Evolutionary conservation across 2,797 vertebrate species (phyloP), one percentile per base, ranked within the genome.

Genomic region (Glyptemys insculpta): DNA sequence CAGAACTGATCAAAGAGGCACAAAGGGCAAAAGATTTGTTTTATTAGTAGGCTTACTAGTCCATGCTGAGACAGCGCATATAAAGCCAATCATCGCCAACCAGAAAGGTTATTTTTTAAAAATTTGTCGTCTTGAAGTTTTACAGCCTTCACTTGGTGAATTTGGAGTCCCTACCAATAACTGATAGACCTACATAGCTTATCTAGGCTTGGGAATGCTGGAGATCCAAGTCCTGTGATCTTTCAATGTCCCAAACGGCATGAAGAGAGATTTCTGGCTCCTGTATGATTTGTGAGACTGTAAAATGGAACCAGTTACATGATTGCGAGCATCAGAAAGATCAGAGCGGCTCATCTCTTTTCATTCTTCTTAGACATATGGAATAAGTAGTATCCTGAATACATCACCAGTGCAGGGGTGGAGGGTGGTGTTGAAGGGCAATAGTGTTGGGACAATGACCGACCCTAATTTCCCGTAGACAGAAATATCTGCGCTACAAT

Each of bases 91-190:
- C 1, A 1, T 68, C 93, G 92, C 92, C 81, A 93, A 92, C 81
- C 79, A 89, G 54, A 95, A 86, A 84, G 88, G 68, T 85, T 89
- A 44, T 12, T 79, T 93, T 92, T 94, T 49, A 8, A 79, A 83
- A n/a, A 83, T 89, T 21, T 83, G 91, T 91, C 49, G 78, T 85
- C 86, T 89, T 89, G 83, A 94, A 65, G 10, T 54, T 85, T 94
- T 91, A 53, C 68, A 86, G 47, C 57, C 23, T 92, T 82, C 80
- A 93, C 83, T 94, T 54, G 65, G 81, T 85, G 92, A 93, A 93
- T 91, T 93, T 86, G 74, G 89, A 87, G 11, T 81, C 79, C 53
- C 37, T 83, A 12, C 25, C 81, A 7, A 31, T 81, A 88, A 83
- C 65, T 90, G 68, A 89, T 81, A 91, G 83, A 72, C 50, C 91